Conservation (phyloP, 2,113 vertebrate species). For the Oreochromis tanganicae region DNA sequence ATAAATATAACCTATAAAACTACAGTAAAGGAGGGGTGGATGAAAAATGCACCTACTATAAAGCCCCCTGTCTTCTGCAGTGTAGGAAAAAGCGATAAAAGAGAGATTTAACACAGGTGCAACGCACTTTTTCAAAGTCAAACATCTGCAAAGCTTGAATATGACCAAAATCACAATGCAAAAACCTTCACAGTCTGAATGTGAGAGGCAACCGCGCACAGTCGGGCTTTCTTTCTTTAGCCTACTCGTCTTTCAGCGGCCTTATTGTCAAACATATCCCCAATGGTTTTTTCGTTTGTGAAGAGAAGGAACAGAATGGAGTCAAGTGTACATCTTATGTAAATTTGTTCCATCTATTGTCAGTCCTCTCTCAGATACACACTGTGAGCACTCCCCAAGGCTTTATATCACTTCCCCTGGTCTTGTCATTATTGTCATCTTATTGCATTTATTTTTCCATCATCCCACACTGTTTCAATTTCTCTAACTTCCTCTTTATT, state of each 20-base stretch:
- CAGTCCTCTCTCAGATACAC: not conserved
- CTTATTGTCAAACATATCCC: not conserved
- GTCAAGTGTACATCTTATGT: not conserved
- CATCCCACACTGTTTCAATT: not conserved
- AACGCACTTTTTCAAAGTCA: not conserved
- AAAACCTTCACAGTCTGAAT: not conserved
- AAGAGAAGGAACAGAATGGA: not conserved
- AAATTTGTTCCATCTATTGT: not conserved
- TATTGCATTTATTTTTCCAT: not conserved
- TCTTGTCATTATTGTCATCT: not conserved
- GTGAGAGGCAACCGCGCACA: not conserved
- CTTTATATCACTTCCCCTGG: not conserved
- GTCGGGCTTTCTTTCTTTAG: not conserved
- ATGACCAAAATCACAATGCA: not conserved
- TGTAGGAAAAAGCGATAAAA: not conserved
- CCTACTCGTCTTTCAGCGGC: not conserved
- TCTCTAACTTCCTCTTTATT: not conserved
- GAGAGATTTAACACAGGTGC: not conserved
- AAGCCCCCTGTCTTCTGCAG: not conserved
- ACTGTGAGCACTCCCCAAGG: not conserved
- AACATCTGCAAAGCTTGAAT: not conserved
- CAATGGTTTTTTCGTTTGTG: not conserved
- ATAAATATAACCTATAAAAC: conserved; percentile 34
- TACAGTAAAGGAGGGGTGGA: not conserved
- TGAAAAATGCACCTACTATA: not conserved